Conservation (phyloP, 2,113 vertebrate genomes). For the Triplophysa tibetana region DNA sequence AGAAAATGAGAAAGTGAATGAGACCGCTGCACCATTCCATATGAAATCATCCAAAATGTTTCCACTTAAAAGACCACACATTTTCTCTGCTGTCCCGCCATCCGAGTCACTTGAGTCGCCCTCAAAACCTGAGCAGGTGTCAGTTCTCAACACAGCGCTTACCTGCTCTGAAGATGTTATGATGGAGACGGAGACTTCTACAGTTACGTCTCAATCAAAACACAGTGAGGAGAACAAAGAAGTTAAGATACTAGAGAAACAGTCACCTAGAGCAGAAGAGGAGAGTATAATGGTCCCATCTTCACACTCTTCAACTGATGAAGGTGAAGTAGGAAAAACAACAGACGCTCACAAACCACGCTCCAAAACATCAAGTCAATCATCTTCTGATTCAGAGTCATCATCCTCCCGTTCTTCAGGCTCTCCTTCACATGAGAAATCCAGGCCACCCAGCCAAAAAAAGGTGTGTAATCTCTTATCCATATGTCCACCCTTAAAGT, state of each 20-base stretch:
- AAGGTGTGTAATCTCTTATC: constrained; percentile 68
- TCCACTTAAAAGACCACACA: constrained; percentile 37
- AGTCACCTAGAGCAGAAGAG: constrained; percentile 50
- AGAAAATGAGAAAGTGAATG: constrained; percentile 26
- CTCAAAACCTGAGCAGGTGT: constrained; percentile 43
- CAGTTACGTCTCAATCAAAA: constrained; percentile 63
- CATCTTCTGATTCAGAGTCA: constrained; percentile 73
- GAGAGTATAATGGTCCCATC: constrained; percentile 41
- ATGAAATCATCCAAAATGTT: constrained; percentile 4
- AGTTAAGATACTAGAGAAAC: constrained; percentile 27
- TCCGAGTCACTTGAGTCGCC: constrained; percentile 44
- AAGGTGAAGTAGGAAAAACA: constrained; percentile 19
- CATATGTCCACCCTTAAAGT: not conserved
- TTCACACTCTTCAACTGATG: constrained; percentile 45
- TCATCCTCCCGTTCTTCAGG: constrained; percentile 66
- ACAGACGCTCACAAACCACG: not conserved
- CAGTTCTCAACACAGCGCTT: constrained; percentile 20
- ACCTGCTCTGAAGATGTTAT: constrained; percentile 21
- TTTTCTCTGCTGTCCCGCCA: constrained; percentile 53
- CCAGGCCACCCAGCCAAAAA: constrained; percentile 52
- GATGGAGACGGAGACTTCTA: constrained; percentile 48
- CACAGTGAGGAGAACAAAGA: constrained; percentile 59
- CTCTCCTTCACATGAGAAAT: constrained; percentile 60
- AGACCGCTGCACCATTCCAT: constrained; percentile 39
- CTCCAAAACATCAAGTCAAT: constrained; percentile 54